Percentiles rank a stretch among this genome's conserved stretches.
These are phyloP conservation scores for Dendrolimus houi DNA, from an alignment of 2,888 invertebrate species.

Conservation along the genomic window DNA sequence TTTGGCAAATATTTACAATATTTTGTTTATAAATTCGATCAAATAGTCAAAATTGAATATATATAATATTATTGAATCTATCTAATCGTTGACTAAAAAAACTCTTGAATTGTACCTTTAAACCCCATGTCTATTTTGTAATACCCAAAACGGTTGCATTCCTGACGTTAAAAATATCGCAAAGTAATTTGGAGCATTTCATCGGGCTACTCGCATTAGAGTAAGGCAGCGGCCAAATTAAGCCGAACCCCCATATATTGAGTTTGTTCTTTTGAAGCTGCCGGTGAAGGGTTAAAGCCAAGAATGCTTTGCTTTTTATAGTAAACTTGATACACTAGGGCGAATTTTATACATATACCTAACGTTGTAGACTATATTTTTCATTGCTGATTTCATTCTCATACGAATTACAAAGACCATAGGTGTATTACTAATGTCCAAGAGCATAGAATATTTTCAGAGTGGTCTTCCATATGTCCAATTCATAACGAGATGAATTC, in stretches of 20 bases:
- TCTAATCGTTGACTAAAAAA: too few relatives aligned
- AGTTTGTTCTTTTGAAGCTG: slow-evolving; percentile 75
- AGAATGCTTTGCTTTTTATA: slow-evolving; percentile 76
- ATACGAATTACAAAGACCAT: too few relatives aligned
- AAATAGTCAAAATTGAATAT: too few relatives aligned
- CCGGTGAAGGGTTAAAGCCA: slow-evolving; percentile 73
- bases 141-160: slow-evolving; percentile 65
- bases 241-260: slow-evolving; percentile 72
- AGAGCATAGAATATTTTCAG: too few relatives aligned
- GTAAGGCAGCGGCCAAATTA: slow-evolving; percentile 69
- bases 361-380: too few relatives aligned
- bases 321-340: slow-evolving; percentile 57
- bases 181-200: slow-evolving; percentile 71
- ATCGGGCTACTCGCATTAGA: slow-evolving; percentile 60
- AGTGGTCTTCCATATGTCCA: too few relatives aligned
- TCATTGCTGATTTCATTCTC: too few relatives aligned
- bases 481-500: too few relatives aligned
- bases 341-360: neutral
- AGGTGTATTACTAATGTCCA: too few relatives aligned
- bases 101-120: neutral
- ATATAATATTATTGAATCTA: too few relatives aligned
- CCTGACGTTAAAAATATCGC: slow-evolving; percentile 72
- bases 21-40: too few relatives aligned
- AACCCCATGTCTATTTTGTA: slow-evolving; percentile 31
- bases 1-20: too few relatives aligned